These are phyloP conservation scores for Alosa sapidissima DNA, from an alignment of 2,797 vertebrate species.

Conservation along the genomic window DNA sequence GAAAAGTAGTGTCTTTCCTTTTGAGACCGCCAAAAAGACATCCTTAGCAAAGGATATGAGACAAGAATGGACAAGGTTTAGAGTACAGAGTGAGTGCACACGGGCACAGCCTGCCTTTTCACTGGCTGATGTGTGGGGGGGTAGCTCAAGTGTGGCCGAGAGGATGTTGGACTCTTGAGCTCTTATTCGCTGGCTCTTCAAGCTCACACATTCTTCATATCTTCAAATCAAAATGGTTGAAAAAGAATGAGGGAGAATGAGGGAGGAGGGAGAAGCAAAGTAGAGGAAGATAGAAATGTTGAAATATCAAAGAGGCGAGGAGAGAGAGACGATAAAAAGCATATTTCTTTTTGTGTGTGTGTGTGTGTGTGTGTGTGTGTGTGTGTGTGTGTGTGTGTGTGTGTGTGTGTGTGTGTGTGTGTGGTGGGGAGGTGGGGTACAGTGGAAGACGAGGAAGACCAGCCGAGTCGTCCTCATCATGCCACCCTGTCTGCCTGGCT, in stretches of 20 bases:
- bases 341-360: too few species aligned
- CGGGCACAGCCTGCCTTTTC: too few species aligned
- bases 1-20: not conserved
- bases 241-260: not conserved
- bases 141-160: too few species aligned
- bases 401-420: too few species aligned
- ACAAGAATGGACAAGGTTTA: too few species aligned
- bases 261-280: not conserved
- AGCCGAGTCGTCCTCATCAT: not conserved
- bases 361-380: too few species aligned
- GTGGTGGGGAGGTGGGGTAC: too few species aligned
- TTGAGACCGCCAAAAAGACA: not conserved
- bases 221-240: not conserved
- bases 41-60: not conserved
- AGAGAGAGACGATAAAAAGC: not conserved
- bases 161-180: too few species aligned
- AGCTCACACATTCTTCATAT: not conserved
- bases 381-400: too few species aligned
- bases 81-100: too few species aligned
- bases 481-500: not conserved
- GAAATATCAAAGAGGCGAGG: not conserved
- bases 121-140: too few species aligned
- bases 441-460: not conserved
- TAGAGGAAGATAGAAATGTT: not conserved
- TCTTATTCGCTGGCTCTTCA: not conserved